Evolutionary conservation across 2,113 vertebrate genomes (phyloP).

Genomic region (Anoplopoma fimbria): DNA sequence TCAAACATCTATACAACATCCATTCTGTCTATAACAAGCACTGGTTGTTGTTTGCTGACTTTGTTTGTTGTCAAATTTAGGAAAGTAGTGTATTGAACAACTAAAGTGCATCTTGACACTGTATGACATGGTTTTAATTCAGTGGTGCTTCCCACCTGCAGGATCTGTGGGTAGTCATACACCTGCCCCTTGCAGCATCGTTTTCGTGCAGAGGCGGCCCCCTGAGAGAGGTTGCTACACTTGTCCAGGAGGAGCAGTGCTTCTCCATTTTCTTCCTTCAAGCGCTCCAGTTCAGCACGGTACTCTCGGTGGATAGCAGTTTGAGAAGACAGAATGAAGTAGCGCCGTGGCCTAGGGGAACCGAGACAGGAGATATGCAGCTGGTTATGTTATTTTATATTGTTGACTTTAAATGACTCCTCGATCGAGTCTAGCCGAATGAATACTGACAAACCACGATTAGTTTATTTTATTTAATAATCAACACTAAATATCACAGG

Average conservation of each 20-base stretch:
- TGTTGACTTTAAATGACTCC: background rate
- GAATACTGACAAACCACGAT: background rate
- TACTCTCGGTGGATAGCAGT: slow-evolving; percentile 93
- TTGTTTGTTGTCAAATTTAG: background rate
- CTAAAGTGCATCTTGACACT: background rate
- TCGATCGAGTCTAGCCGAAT: background rate
- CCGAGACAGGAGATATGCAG: background rate
- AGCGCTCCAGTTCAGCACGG: slow-evolving; percentile 89
- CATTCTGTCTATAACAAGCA: background rate
- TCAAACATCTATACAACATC: background rate
- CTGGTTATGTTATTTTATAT: background rate
- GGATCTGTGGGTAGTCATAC: slow-evolving; percentile 95
- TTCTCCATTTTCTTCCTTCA: slow-evolving; percentile 92
- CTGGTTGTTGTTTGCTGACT: background rate
- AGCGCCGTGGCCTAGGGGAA: slow-evolving; percentile 86
- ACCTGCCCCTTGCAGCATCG: slow-evolving; percentile 91
- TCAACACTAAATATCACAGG: background rate
- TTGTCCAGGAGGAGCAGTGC: slow-evolving; percentile 92
- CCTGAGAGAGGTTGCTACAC: slow-evolving; percentile 94
- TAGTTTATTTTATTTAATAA: background rate
- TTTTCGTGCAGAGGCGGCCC: slow-evolving; percentile 83
- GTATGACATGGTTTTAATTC: background rate
- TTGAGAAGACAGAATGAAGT: slow-evolving; percentile 94
- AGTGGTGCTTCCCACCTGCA: slow-evolving; percentile 88
- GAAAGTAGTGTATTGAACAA: background rate